phyloP scores from a whole-genome alignment of 2,797 vertebrate genomes.

The Caiman crocodilus region DNA sequence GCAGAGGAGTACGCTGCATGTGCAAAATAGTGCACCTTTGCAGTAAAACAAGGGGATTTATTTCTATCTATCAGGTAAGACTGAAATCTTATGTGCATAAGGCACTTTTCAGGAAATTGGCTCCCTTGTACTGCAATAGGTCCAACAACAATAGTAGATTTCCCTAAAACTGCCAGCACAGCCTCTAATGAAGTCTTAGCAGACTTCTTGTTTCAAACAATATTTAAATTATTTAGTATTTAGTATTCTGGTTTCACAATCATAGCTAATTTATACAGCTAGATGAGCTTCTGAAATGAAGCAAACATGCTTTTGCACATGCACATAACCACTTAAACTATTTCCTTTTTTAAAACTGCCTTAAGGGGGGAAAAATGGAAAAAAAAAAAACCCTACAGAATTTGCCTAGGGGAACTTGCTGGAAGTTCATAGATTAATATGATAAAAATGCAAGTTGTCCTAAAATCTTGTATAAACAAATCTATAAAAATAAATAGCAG shows the following conservation, averaged over 20 bases:
- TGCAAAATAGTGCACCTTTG: background rate
- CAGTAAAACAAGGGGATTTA: background rate
- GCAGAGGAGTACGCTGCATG: rapidly evolving
- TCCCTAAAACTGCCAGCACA: no score
- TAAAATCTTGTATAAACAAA: slow-evolving; percentile 70
- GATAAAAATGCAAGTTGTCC: slow-evolving; percentile 67
- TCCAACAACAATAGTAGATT: rapidly evolving
- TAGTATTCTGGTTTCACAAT: slow-evolving; percentile 42
- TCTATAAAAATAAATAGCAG: slow-evolving; percentile 60
- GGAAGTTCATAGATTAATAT: slow-evolving; percentile 43
- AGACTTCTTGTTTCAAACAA: background rate
- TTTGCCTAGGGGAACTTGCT: slow-evolving; percentile 16
- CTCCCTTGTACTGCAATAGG: background rate
- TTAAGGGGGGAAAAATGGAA: background rate
- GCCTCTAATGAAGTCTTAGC: background rate
- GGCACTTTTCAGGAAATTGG: background rate
- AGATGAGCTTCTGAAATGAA: slow-evolving; percentile 58
- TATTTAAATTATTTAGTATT: slow-evolving; percentile 50
- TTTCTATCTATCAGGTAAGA: background rate
- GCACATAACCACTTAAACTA: slow-evolving; percentile 50
- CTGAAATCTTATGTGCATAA: no score
- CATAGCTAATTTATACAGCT: slow-evolving; percentile 27
- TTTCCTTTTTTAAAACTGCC: slow-evolving; percentile 32
- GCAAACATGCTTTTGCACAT: slow-evolving; percentile 57
- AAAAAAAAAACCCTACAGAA: slow-evolving; percentile 34